Base-by-base conservation (phyloP, 1,140 invertebrate genomes). In the Drosophila virilis region DNA sequence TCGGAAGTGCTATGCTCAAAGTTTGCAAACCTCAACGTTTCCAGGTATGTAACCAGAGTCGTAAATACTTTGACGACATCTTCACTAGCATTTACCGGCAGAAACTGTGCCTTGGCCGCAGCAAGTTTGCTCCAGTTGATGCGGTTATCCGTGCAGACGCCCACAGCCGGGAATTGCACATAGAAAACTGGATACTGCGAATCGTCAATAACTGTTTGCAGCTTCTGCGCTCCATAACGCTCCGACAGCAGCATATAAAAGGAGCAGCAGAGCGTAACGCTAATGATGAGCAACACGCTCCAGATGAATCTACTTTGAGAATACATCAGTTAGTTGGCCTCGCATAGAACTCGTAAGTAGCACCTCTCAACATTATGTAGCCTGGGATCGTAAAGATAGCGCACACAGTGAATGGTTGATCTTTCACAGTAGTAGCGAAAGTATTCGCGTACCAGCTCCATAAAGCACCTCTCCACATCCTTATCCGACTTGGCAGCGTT, bases 111-210 rank as follows among this genome's bases (percentile, higher is more conserved):
- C 45, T 90, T 91, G 32, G 90, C 90, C 17, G 64, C 75, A 37
- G 90, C 74, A 52, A 91, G 37, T 35, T 77, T 83, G 35, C 60
- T 78, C 90, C 90, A 91, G 37, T 91, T 79, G 32, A 91, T 74
- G 40, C 90, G 90, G 90, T 96, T 96, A 13, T 95, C 92, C 73
- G 94, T 93, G 78, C 95, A 96, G 58, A 96, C 91, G 0, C 94
- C 95, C 0, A 96, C 94, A 1, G 95, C 95, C 1, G 95, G 95
- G 85, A 96, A 96, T 0, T 94, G 94, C 42, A 95, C 93, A 69
- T 95, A 93, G 93, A 95, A 95, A 13, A 96, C 95, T 0, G 95
- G 94, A 50, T 94, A 94, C 80, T 95, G 95, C 0, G 94, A 95
- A 48, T 94, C 94, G 69, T 96, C 94, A 62, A 96, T 94, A 0